These are phyloP conservation scores for Noctua fimbriata DNA, from an alignment of 2,888 invertebrate genomes.

Conservation along the genomic window DNA sequence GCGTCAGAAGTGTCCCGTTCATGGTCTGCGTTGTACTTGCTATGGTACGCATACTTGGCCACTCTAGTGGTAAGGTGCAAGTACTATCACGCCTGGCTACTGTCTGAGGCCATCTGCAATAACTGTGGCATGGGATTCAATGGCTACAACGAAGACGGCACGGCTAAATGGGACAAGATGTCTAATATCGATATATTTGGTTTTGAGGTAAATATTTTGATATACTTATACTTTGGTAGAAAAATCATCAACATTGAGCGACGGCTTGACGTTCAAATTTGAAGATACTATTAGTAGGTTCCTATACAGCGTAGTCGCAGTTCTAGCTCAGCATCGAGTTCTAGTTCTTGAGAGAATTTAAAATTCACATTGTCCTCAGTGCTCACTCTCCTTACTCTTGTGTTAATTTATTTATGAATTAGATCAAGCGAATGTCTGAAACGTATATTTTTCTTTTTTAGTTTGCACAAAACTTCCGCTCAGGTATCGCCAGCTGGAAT, in stretches of 20 bases:
- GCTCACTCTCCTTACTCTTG: background rate
- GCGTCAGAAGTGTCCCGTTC: constrained; percentile 85
- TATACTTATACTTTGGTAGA: background rate
- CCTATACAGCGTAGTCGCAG: background rate
- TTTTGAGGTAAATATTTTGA: constrained; percentile 93
- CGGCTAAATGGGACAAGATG: constrained; percentile 96
- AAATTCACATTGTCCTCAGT: background rate
- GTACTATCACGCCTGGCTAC: constrained; percentile 99
- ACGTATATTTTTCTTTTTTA: constrained; percentile 77
- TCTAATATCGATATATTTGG: constrained; percentile 97
- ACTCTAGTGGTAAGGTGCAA: constrained; percentile 96
- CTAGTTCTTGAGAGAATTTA: background rate
- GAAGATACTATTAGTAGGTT: background rate
- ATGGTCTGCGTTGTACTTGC: constrained; percentile 87
- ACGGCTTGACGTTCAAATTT: background rate
- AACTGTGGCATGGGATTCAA: constrained; percentile 97
- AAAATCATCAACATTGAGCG: background rate
- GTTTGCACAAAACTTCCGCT: constrained; percentile 96
- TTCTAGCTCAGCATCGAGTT: background rate
- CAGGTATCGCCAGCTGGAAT: constrained; percentile 98
- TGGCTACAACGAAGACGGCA: constrained; percentile 94
- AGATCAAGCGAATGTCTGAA: background rate
- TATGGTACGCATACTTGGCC: constrained; percentile 94
- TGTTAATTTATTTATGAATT: background rate
- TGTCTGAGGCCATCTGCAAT: constrained; percentile 98